A percentile compares a stretch with the other conserved stretches of the same genome.
Evolutionary conservation across 2,888 invertebrate genomes (phyloP).

Genomic region (Dione vanillae): DNA sequence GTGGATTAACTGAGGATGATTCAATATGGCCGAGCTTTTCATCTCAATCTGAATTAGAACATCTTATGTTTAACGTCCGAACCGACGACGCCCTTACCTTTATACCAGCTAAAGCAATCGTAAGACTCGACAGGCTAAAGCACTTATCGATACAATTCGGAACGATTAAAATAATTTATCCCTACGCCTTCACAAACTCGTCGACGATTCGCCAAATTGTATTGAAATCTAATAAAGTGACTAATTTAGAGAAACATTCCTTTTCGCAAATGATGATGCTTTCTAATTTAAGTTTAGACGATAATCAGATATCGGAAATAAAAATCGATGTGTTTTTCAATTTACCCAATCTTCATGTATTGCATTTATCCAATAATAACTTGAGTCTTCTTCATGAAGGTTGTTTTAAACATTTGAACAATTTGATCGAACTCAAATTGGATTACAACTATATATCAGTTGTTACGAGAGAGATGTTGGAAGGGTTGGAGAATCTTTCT

Average conservation of each 20-base stretch:
- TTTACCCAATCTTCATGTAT: constrained; percentile 87
- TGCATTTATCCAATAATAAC: constrained; percentile 93
- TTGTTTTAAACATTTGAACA: constrained; percentile 89
- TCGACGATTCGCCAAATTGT: constrained; percentile 88
- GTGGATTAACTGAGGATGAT: constrained; percentile 86
- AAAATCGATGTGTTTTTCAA: constrained; percentile 89
- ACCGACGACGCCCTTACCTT: constrained; percentile 88
- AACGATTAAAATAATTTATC: constrained; percentile 87
- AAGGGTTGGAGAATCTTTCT: constrained; percentile 88
- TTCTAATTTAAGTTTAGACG: constrained; percentile 88
- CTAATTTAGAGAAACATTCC: constrained; percentile 86
- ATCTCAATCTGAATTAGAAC: constrained; percentile 87
- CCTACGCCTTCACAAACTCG: constrained; percentile 90
- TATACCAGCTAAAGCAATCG: constrained; percentile 88
- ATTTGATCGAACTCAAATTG: constrained; percentile 91
- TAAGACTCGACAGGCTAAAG: constrained; percentile 87
- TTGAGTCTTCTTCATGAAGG: constrained; percentile 93
- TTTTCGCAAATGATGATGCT: constrained; percentile 90
- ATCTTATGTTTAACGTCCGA: constrained; percentile 88
- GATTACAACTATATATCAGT: constrained; percentile 90
- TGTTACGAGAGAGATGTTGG: constrained; percentile 90
- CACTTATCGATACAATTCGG: constrained; percentile 89
- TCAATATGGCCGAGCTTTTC: constrained; percentile 89
- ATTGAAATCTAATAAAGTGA: constrained; percentile 88
- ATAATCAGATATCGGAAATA: constrained; percentile 90